These are phyloP conservation scores for Chironomus striatipennis DNA, from an alignment of 1,140 invertebrate species.

Conservation along the genomic window DNA sequence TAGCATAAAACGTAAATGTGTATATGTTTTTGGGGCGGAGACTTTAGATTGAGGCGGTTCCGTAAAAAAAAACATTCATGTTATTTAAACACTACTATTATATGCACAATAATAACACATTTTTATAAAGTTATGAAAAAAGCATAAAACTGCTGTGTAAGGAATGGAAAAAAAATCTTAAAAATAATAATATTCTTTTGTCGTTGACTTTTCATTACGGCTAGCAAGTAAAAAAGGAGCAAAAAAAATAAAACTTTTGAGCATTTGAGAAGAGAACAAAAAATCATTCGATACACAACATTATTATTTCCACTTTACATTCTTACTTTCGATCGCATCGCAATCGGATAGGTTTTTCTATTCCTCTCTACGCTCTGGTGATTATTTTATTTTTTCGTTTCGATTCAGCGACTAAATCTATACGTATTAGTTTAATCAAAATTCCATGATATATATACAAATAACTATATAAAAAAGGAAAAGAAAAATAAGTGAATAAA, in stretches of 20 bases:
- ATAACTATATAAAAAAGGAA: constrained; percentile 10
- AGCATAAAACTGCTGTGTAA: constrained; percentile 17
- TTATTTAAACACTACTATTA: constrained; percentile 10
- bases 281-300: constrained; percentile 5
- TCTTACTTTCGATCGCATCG: constrained; percentile 7
- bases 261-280: not conserved
- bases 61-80: not conserved
- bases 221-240: not conserved
- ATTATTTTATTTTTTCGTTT: not conserved
- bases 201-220: constrained; percentile 10
- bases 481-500: not conserved
- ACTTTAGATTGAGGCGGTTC: not conserved
- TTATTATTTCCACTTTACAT: constrained; percentile 17
- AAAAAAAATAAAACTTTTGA: not conserved
- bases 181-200: constrained; percentile 21
- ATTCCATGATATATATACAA: constrained; percentile 14
- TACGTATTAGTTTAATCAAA: constrained; percentile 14
- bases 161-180: not conserved
- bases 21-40: not conserved
- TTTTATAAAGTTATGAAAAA: constrained; percentile 24
- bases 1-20: not conserved
- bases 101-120: constrained; percentile 23
- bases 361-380: not conserved
- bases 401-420: not conserved
- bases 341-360: constrained; percentile 3